Evolutionary conservation across 2,113 vertebrate genomes (phyloP), one percentile per base, ranked within the genome.

Genomic region (Halcyon senegalensis): DNA sequence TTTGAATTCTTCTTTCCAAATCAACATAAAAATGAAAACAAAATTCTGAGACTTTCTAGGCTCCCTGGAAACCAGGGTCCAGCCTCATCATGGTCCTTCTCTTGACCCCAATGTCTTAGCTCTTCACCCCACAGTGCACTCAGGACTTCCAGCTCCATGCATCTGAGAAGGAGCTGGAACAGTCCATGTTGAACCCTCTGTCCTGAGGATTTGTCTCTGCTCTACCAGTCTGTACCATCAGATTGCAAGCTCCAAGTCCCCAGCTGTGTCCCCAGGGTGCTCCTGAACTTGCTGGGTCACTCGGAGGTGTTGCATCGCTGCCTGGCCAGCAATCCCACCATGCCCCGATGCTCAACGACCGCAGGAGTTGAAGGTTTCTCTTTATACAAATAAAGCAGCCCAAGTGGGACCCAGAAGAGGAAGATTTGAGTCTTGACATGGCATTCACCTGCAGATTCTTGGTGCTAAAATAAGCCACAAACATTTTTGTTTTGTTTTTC

Each of bases 401-500:
- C 68, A 73, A 39, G 43, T 7, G 78, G 63, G 69, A 73, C 16
- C 13, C 35, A 11, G 16, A 73, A 31, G 64, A 63, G 48, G 60
- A 87, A 60, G 35, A 23, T 7, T 85, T 91, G 17, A 48, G 31
- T 16, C 62, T 30, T 79, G 39, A 7, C 85, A 27, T 69, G 35
- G 58, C 79, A 41, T 53, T 69, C 75, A 58, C 59, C 82, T 84
- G 73, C 43, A 84, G 68, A n/a, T 5, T 84, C 6, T 53, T 28
- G 31, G 30, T 53, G 80, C 86, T 93, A 93, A 93, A 92, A 66
- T 30, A 84, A 88, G 20, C 39, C 69, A 44, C 25, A 48, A 20
- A 3, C 35, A 9, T 28, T n/a, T 62, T 37, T 60, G 50, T 92
- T n/a, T 69, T 80, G 6, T 4, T 72, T 88, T 63, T 15, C 16